Evolutionary conservation across 2,113 vertebrate genomes (phyloP).

Genomic region (Centropristis striata): DNA sequence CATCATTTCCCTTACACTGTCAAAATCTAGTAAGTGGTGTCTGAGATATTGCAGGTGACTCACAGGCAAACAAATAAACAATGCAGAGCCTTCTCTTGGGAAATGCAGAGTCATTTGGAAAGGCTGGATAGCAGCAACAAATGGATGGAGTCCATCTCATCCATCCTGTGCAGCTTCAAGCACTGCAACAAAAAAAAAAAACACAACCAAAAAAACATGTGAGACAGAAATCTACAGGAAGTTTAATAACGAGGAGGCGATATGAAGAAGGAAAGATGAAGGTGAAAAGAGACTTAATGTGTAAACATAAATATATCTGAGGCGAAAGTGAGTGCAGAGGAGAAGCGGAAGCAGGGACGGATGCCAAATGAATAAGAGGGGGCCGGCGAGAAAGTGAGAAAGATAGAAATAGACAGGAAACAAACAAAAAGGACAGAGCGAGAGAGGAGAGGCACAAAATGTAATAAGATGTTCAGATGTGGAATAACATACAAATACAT

Average conservation of each 20-base stretch:
- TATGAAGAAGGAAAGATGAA: conserved; percentile 43
- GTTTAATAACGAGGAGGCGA: conserved; percentile 50
- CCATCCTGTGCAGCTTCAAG: conserved; percentile 8
- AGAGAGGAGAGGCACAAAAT: conserved; percentile 53
- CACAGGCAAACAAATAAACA: conserved; percentile 48
- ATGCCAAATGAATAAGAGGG: conserved; percentile 69
- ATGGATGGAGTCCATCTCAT: conserved; percentile 13
- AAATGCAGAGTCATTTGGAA: conserved; percentile 34
- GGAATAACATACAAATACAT: conserved; percentile 38
- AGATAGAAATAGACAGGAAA: conserved; percentile 70
- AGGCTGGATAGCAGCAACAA: neutral
- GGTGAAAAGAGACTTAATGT: conserved; percentile 54
- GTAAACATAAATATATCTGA: conserved; percentile 64
- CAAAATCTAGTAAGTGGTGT: conserved; percentile 32
- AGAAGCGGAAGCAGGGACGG: conserved; percentile 56
- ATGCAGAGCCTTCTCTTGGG: conserved; percentile 23
- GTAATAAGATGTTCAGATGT: conserved; percentile 70
- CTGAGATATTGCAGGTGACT: conserved; percentile 66
- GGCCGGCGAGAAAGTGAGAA: conserved; percentile 58
- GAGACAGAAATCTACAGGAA: conserved; percentile 29
- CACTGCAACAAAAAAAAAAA: conserved; percentile 7
- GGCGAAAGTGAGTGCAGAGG: conserved; percentile 42
- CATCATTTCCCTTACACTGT: conserved; percentile 57
- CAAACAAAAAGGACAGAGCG: conserved; percentile 62
- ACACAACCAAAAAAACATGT: neutral